Evolutionary conservation across 1,140 invertebrate species (phyloP), one percentile per base, ranked within the genome.

Genomic region (Atopsyche davidsoni): DNA sequence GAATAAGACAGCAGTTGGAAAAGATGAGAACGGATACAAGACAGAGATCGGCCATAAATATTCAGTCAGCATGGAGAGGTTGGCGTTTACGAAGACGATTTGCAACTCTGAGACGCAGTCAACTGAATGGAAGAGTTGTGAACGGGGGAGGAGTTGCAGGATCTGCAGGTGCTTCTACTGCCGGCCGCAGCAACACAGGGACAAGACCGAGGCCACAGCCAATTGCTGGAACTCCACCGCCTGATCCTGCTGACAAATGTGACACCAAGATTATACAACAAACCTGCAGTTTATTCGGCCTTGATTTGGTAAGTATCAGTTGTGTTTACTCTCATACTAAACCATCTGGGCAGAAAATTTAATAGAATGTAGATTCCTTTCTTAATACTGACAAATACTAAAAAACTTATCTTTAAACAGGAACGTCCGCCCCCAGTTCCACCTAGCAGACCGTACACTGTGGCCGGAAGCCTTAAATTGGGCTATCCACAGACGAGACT

Each of bases 351-450:
- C n/a, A n/a, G n/a, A n/a, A n/a, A n/a, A 28, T 28, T 28, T 36
- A 36, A 36, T 14, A 36, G 14, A 14, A 36, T 36, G 14, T 9
- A 10, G 7, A 36, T 10, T 10, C 6, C 14, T 36, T 36, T 7
- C 6, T 14, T 36, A 36, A 36, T 36, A 36, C 4, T 36, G n/a
- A n/a, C n/a, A n/a, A n/a, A n/a, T n/a, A n/a, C n/a, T n/a, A n/a
- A n/a, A n/a, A n/a, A n/a, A n/a, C 14, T 36, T 23, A 35, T 7
- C 51, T 46, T 54, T 56, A 61, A 59, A 22, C 64, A 89, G 87
- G 89, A 93, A 70, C 77, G 88, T 53, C 90, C 91, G 10, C 92
- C 91, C 6, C 90, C 90, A 13, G 82, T 95, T 28, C 92, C 92
- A 3, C 87, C 88, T 3, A 88, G 87, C 60, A 78, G 92, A 55